These are phyloP conservation scores for Therioaphis trifolii DNA, from an alignment of 2,888 invertebrate genomes.

Conservation along the genomic window DNA sequence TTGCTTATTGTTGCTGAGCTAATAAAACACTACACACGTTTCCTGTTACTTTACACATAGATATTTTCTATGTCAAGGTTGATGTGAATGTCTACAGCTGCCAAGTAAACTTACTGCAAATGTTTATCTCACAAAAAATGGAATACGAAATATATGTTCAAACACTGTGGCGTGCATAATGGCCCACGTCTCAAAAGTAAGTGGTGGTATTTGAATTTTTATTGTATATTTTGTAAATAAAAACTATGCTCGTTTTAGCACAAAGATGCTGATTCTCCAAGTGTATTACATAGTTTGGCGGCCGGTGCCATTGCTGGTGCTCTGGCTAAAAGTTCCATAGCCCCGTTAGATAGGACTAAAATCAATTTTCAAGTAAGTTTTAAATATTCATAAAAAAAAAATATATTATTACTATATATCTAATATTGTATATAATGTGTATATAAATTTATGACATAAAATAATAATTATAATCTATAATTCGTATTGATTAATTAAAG, in stretches of 20 bases:
- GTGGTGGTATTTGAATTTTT: not conserved
- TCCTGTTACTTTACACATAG: not conserved
- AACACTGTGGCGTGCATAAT: conserved; percentile 18
- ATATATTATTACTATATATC: too few relatives aligned
- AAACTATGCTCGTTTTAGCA: conserved; percentile 14
- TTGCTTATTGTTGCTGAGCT: not conserved
- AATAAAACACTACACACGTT: not conserved
- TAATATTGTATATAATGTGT: not conserved
- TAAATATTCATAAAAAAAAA: conserved; percentile 68
- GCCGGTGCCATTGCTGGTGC: conserved; percentile 96
- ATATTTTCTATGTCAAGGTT: conserved; percentile 47
- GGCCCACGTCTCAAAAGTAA: conserved; percentile 25
- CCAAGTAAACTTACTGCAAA: conserved; percentile 33
- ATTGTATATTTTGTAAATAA: not conserved
- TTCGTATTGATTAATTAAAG: conserved; percentile 64
- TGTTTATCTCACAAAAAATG: conserved; percentile 17
- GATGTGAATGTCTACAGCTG: conserved; percentile 4
- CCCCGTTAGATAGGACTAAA: conserved; percentile 96
- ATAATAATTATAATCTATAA: too few relatives aligned
- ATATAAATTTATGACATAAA: not conserved
- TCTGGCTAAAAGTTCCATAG: conserved; percentile 93
- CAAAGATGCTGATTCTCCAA: conserved; percentile 68
- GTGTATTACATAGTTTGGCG: conserved; percentile 83
- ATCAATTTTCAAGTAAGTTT: conserved; percentile 95
- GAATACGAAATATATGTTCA: conserved; percentile 19